phyloP scores from a whole-genome alignment of 2,888 invertebrate species.

The Mycalesis mineus region DNA sequence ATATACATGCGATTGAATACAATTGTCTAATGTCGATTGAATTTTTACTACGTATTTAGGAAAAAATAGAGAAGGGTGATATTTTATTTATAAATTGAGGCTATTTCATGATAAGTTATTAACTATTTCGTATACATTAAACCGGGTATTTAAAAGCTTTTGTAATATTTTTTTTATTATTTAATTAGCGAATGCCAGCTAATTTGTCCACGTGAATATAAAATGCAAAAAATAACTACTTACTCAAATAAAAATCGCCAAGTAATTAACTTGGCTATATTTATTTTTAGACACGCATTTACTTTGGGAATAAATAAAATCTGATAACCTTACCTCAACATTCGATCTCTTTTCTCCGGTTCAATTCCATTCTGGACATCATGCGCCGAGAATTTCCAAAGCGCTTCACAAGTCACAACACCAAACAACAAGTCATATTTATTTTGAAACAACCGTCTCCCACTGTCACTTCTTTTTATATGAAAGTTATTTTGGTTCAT shows the following conservation, averaged over 20 bases:
- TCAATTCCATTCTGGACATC: conserved; percentile 92
- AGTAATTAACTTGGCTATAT: too few relatives aligned
- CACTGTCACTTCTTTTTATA: conserved; percentile 80
- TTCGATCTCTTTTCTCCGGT: conserved; percentile 90
- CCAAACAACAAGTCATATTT: conserved; percentile 93
- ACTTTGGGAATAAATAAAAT: not conserved
- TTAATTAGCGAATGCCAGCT: too few relatives aligned
- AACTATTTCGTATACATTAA: too few relatives aligned
- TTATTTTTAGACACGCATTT: too few relatives aligned
- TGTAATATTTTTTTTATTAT: too few relatives aligned
- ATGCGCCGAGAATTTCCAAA: conserved; percentile 91
- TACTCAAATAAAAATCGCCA: too few relatives aligned
- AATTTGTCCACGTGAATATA: too few relatives aligned
- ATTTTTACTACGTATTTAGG: not conserved
- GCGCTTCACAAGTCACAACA: conserved; percentile 93
- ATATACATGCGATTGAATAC: not conserved
- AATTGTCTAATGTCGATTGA: not conserved
- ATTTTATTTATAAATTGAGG: too few relatives aligned
- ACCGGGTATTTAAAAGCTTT: too few relatives aligned
- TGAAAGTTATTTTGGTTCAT: conserved; percentile 78
- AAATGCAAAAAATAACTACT: too few relatives aligned
- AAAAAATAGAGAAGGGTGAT: too few relatives aligned
- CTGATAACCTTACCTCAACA: conserved; percentile 73
- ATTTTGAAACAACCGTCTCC: conserved; percentile 78
- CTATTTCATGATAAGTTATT: too few relatives aligned